These are phyloP conservation scores for Drosophila funebris DNA, from an alignment of 1,140 invertebrate genomes.

Conservation along the genomic window DNA sequence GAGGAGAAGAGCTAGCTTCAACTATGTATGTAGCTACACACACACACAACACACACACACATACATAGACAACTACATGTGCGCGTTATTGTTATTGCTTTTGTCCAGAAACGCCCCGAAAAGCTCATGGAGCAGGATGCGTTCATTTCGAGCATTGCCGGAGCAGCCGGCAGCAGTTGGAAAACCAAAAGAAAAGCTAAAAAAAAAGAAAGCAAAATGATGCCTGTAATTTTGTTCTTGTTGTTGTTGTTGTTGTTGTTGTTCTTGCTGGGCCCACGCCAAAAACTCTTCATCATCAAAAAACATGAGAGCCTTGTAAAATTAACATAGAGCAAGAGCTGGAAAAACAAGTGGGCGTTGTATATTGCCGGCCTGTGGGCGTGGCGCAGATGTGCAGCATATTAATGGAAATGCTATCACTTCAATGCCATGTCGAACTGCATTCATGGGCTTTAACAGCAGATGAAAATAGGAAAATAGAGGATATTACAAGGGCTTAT, in stretches of 20 bases:
- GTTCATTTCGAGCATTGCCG: conserved; percentile 48
- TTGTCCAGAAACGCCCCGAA: conserved; percentile 54
- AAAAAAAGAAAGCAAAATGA: conserved; percentile 29
- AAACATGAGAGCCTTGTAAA: conserved; percentile 70
- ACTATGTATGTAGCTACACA: conserved; percentile 21
- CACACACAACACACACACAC: background rate
- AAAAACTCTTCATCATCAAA: conserved; percentile 76
- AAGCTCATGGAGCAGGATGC: conserved; percentile 49
- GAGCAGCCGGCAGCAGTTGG: conserved; percentile 12
- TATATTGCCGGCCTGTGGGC: background rate
- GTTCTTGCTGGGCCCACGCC: conserved; percentile 52
- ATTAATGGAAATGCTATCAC: conserved; percentile 46
- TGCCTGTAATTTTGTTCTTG: conserved; percentile 24
- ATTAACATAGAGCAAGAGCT: conserved; percentile 64
- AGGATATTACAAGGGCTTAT: too few relatives aligned
- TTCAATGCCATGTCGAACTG: background rate
- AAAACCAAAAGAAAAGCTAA: conserved; percentile 12
- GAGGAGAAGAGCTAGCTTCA: conserved; percentile 21
- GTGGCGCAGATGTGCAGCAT: conserved; percentile 21
- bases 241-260: conserved; percentile 1
- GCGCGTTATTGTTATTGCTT: conserved; percentile 78
- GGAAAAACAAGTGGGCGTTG: conserved; percentile 39
- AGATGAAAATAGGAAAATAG: too few relatives aligned
- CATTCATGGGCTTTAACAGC: too few relatives aligned
- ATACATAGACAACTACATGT: conserved; percentile 46